Evolutionary conservation across 2,113 vertebrate species (phyloP).

Genomic region (Leuciscus idus): DNA sequence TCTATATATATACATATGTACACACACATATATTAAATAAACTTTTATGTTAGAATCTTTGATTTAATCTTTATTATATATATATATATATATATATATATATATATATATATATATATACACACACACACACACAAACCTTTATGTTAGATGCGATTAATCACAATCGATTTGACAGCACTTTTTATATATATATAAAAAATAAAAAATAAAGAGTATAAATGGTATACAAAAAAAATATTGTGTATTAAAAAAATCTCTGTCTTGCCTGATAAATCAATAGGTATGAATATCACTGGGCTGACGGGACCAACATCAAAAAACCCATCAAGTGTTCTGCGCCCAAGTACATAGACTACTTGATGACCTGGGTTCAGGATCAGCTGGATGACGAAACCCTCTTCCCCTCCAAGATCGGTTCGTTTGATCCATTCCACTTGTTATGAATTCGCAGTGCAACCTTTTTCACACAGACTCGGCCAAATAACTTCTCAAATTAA

Average conservation of each 20-base stretch:
- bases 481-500: not conserved
- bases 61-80: too few relatives aligned
- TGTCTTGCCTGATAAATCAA: not conserved
- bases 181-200: too few relatives aligned
- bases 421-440: constrained; percentile 55
- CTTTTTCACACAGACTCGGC: not conserved
- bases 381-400: constrained; percentile 97
- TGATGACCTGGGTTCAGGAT: constrained; percentile 99
- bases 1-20: too few relatives aligned
- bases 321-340: constrained; percentile 97
- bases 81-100: too few relatives aligned
- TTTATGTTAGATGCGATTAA: too few relatives aligned
- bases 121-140: too few relatives aligned
- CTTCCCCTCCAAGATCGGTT: constrained; percentile 97
- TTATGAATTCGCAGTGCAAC: not conserved
- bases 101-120: too few relatives aligned
- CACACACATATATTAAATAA: too few relatives aligned
- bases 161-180: too few relatives aligned
- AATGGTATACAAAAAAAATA: not conserved
- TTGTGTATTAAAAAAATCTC: not conserved
- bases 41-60: too few relatives aligned
- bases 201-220: too few relatives aligned
- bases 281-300: constrained; percentile 98
- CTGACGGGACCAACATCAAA: constrained; percentile 97
- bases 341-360: constrained; percentile 95